These are phyloP conservation scores for Anableps anableps DNA, from an alignment of 2,797 vertebrate genomes.

Conservation along the genomic window DNA sequence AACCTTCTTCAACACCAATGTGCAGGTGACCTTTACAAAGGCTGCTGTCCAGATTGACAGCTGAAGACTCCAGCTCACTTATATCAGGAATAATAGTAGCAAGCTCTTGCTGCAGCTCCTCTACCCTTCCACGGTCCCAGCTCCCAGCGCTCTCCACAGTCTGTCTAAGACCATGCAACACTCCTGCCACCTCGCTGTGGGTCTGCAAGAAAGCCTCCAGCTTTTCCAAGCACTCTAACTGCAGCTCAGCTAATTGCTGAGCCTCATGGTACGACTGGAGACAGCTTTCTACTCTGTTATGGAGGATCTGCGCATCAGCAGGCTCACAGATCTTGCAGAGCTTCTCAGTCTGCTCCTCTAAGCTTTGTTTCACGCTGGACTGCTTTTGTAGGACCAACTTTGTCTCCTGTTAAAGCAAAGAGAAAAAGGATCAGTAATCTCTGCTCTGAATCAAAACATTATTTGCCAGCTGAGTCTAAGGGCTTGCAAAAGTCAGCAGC, in stretches of 20 bases:
- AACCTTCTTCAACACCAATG: constrained; percentile 79
- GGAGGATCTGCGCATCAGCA: constrained; percentile 82
- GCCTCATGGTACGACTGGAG: constrained; percentile 90
- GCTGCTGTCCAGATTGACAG: constrained; percentile 84
- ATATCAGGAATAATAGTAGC: constrained; percentile 80
- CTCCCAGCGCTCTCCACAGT: constrained; percentile 88
- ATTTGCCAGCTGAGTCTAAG: not conserved
- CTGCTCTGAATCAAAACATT: constrained; percentile 8
- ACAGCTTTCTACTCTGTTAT: constrained; percentile 85
- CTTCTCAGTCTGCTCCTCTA: constrained; percentile 83
- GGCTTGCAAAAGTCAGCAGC: not conserved
- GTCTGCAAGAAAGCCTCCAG: constrained; percentile 85
- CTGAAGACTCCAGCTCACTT: constrained; percentile 84
- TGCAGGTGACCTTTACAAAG: constrained; percentile 92
- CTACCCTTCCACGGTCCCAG: constrained; percentile 88
- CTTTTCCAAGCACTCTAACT: constrained; percentile 84
- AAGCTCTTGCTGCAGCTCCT: constrained; percentile 87
- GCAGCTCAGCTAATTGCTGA: constrained; percentile 82
- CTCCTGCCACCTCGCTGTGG: constrained; percentile 69
- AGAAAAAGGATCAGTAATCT: constrained; percentile 7
- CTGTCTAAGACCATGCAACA: constrained; percentile 84
- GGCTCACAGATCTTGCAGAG: constrained; percentile 84
- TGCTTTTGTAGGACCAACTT: constrained; percentile 81
- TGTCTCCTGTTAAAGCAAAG: constrained; percentile 81
- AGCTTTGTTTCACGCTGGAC: constrained; percentile 70